phyloP scores from a whole-genome alignment of 1,140 invertebrate genomes.

The Eueides isabella region DNA sequence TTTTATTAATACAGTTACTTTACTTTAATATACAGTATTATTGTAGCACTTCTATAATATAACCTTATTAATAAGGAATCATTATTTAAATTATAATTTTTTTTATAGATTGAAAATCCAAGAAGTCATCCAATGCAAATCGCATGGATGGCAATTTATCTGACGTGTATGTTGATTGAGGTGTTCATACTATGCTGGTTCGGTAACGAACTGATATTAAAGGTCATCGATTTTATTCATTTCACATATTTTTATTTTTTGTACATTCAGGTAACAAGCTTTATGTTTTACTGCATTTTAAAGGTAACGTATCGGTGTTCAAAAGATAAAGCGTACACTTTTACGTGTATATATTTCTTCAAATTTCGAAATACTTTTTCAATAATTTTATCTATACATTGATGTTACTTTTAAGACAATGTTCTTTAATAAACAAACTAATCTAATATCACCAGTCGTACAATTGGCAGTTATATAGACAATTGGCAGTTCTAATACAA shows the following conservation, averaged over 20 bases:
- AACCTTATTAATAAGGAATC: too few relatives aligned
- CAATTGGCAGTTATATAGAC: too few relatives aligned
- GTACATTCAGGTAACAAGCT: slow-evolving; percentile 18
- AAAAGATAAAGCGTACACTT: background rate
- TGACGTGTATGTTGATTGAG: slow-evolving; percentile 78
- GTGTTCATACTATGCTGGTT: slow-evolving; percentile 81
- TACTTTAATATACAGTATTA: too few relatives aligned
- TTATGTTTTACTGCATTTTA: slow-evolving; percentile 11
- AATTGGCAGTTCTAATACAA: too few relatives aligned
- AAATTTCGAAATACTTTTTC: background rate
- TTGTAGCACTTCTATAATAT: too few relatives aligned
- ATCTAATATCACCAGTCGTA: too few relatives aligned
- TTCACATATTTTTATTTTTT: slow-evolving; percentile 21
- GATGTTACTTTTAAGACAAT: too few relatives aligned
- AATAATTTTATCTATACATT: too few relatives aligned
- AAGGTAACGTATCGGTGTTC: slow-evolving; percentile 3
- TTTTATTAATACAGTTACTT: too few relatives aligned
- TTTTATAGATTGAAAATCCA: slow-evolving; percentile 72
- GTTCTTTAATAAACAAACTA: too few relatives aligned
- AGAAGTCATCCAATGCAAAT: slow-evolving; percentile 74
- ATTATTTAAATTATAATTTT: background rate
- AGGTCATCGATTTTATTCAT: slow-evolving; percentile 53
- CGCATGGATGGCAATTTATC: slow-evolving; percentile 76
- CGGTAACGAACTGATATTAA: slow-evolving; percentile 76
- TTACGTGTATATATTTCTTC: background rate